Base-by-base conservation (phyloP, 2,113 vertebrate species). In the Theristicus caerulescens region DNA sequence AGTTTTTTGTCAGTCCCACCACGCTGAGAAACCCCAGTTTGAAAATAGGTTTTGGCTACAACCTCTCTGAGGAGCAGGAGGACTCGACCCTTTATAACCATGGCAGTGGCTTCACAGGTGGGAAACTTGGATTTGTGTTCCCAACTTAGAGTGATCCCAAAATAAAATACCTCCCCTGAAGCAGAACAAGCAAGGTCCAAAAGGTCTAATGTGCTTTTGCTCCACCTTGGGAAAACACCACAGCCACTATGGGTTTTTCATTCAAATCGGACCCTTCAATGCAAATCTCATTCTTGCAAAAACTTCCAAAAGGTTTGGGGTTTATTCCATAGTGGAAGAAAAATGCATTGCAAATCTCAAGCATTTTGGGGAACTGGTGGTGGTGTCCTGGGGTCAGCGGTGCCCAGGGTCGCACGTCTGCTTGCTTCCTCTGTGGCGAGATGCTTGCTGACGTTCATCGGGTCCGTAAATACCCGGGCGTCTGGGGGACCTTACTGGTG, bases 201-300 rank as follows among this genome's bases (percentile, higher is more conserved):
- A 38, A 14, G 10, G 2, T 61, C 46, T 74, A 47, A 44, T 16
- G 12, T 46, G 19, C 49, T 88, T 93, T 24, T 85, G 21, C 3
- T 64, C 24, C 8, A 25, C 34, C 27, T 81, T 81, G 29, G 38
- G 16, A 46, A 94, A 47, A 70, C 32, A 55, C 5, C 72, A 42
- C 11, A 70, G 61, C 64, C 55, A 44, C n/a, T 38, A 0, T 6
- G 7, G 25, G 6, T 1, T 91, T 94, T 82, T 62, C 11, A n/a
- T 89, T 91, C 34, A 78, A 1, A 86, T 78, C 1, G 1, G 18
- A 36, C 10, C 14, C 17, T 13, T 90, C 0, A 0, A 6, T 76
- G 49, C 51, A 65, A 40, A 66, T 55, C 34, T 52, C 11, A 2
- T 15, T 87, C 82, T 55, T 81, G 14, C 31, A 66, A 47, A 83